Conservation (phyloP, 2,797 vertebrate species). For the Eidolon dupreanum region DNA sequence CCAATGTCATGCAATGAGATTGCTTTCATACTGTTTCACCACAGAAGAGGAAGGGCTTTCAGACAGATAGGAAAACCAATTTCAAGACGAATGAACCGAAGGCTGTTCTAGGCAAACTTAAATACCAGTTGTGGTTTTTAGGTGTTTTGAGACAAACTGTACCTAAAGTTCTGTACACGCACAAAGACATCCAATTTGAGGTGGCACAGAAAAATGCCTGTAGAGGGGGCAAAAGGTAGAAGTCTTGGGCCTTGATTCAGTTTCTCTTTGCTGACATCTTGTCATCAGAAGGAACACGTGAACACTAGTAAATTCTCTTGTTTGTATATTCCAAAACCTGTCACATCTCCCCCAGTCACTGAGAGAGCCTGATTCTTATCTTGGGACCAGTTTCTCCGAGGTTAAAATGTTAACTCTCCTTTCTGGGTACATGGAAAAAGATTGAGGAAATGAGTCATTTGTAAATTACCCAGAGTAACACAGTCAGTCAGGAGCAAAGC, state of each 20-base stretch:
- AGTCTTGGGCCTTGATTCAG: background rate
- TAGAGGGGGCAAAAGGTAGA: background rate
- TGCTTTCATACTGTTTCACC: background rate
- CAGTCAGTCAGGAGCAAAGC: background rate
- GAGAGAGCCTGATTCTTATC: conserved; percentile 3
- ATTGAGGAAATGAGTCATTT: background rate
- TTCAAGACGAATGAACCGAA: background rate
- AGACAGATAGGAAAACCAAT: background rate
- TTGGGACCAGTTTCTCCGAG: background rate
- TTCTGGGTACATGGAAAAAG: background rate
- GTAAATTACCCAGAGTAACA: background rate
- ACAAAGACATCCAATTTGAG: background rate
- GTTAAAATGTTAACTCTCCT: background rate
- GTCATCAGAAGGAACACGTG: background rate
- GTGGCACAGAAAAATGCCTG: background rate
- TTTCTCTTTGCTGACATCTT: background rate
- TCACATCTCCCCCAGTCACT: background rate
- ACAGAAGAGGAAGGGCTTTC: background rate
- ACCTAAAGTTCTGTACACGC: background rate
- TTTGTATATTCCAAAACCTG: conserved; percentile 20
- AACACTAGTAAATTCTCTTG: background rate
- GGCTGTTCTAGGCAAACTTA: background rate
- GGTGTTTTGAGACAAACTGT: background rate
- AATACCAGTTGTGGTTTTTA: background rate
- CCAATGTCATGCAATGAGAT: background rate